Conservation (phyloP, 2,113 vertebrate species). For the Cottus gobio region DNA sequence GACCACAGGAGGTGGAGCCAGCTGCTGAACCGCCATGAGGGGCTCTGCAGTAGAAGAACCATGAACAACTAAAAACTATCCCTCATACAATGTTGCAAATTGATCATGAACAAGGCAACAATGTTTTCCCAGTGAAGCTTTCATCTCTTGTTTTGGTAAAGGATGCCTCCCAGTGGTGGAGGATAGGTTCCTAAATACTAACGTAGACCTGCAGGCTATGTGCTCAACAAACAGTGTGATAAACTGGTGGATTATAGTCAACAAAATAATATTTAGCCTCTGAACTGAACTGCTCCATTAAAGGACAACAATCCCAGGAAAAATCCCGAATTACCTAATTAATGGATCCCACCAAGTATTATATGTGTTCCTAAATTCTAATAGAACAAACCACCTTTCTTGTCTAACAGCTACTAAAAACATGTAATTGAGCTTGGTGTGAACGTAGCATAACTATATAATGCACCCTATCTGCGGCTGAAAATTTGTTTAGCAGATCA, state of each 20-base stretch:
- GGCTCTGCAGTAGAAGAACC: conserved; percentile 71
- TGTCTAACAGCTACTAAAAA: neutral
- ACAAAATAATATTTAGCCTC: neutral
- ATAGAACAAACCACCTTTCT: neutral
- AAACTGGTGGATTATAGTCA: neutral
- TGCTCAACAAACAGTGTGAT: neutral
- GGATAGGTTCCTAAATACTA: neutral
- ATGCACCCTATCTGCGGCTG: neutral
- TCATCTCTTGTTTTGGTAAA: neutral
- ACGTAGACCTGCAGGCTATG: neutral
- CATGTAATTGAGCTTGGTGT: neutral
- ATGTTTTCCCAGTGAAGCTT: neutral
- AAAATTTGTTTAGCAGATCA: too few relatives aligned
- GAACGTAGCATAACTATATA: neutral
- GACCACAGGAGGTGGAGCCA: conserved; percentile 38
- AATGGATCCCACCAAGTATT: neutral
- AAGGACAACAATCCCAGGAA: neutral
- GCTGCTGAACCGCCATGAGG: conserved; percentile 40
- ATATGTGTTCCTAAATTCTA: neutral
- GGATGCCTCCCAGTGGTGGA: conserved; percentile 5
- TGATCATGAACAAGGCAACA: neutral
- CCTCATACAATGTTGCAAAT: neutral
- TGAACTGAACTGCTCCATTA: neutral
- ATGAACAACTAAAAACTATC: conserved; percentile 19
- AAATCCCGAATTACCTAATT: too few relatives aligned